A percentile compares a stretch with the other conserved stretches of the same genome.
Evolutionary conservation across 2,888 invertebrate genomes (phyloP).

Genomic region (Mythimna albipuncta): DNA sequence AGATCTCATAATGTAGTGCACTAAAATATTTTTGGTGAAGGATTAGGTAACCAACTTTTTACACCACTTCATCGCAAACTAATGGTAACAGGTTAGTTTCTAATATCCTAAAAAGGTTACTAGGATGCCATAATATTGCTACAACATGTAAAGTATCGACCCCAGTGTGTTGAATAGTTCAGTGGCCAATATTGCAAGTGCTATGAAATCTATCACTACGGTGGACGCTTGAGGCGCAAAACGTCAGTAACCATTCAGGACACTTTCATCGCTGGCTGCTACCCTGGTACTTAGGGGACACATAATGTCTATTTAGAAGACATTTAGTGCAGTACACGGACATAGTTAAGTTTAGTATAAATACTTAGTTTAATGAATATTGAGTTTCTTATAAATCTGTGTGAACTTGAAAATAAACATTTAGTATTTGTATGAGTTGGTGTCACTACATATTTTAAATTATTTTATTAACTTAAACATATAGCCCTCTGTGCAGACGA

Average conservation of each 20-base stretch:
- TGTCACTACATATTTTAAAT: background rate
- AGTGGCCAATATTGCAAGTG: conserved; percentile 25
- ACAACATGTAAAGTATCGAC: conserved; percentile 4
- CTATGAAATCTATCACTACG: conserved; percentile 36
- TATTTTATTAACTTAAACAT: too few relatives aligned
- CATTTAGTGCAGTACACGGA: background rate
- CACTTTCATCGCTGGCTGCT: conserved; percentile 23
- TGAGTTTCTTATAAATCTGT: too few relatives aligned
- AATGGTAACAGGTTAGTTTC: background rate
- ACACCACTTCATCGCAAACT: too few relatives aligned
- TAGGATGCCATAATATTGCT: background rate
- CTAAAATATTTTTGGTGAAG: too few relatives aligned
- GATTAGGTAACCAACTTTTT: too few relatives aligned
- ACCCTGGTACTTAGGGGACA: background rate
- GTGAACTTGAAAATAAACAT: too few relatives aligned
- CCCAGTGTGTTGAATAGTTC: conserved; percentile 12
- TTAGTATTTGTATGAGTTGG: background rate
- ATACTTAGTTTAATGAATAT: too few relatives aligned
- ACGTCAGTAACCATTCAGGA: conserved; percentile 14
- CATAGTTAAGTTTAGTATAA: too few relatives aligned
- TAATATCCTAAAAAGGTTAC: background rate
- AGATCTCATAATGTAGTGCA: too few relatives aligned
- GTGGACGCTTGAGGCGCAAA: conserved; percentile 19
- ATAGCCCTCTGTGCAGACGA: too few relatives aligned
- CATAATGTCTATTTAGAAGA: background rate